Evolutionary conservation across 2,888 invertebrate genomes (phyloP), one percentile per base, ranked within the genome.

Genomic region (Girardia tigrina): DNA sequence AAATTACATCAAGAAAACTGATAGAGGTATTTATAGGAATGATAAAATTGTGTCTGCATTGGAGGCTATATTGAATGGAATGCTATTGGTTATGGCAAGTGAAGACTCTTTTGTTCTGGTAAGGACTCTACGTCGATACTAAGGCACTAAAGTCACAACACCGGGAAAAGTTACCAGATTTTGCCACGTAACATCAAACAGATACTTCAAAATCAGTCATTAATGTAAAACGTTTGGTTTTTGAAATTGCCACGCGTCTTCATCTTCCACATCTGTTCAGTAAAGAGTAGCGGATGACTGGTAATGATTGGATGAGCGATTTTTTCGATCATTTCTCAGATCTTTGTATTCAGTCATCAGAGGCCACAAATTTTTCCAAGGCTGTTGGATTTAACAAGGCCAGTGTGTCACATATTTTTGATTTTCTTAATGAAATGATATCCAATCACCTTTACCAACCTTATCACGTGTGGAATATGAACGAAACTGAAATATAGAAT

Each of bases 321-420:
- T 73, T 73, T 26, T 26, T 74, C 14, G 27, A 73, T 14, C 26
- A 73, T 12, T 74, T 74, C 29, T 4, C 6, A 72, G 16, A 73
- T 73, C 14, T 73, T 14, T 71, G 28, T 74, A 26, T 74, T 26
- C 72, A 29, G n/a, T 74, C 26, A 20, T 73, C 75, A 14, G 75
- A 74, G 23, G 75, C 73, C 6, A 74, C 75, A 6, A 74, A 73
- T 75, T 73, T 74, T n/a, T 74, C 72, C 75, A 74, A 73, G 26
- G 27, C 29, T 12, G 74, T 26, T 74, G 23, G 73, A n/a, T 74
- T 74, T 26, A 74, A 74, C 29, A 72, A n/a, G 26, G 23, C n/a
- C 26, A 29, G 26, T n/a, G 75, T 75, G 28, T 26, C 12, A 16
- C 14, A 75, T 36, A 75, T 75, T 76, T 75, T 76, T 75, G 29